Percentiles rank a stretch among this genome's conserved stretches.
Conservation (phyloP, 2,113 vertebrate genomes). For the Morone chrysops region DNA sequence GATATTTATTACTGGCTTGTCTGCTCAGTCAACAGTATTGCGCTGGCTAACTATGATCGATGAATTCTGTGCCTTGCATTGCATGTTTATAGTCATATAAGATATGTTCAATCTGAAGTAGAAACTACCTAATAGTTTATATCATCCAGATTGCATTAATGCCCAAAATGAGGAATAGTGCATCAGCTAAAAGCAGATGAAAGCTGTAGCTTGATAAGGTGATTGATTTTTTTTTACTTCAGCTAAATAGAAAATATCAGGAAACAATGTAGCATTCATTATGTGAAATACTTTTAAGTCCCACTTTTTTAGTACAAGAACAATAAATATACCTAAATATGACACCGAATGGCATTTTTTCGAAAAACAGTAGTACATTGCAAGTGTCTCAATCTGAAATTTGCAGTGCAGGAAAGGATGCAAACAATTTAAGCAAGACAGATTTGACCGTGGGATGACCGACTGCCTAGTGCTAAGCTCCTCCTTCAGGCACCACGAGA, state of each 20-base stretch:
- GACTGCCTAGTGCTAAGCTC: slow-evolving; percentile 24
- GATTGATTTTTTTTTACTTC: neutral
- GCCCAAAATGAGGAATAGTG: slow-evolving; percentile 10
- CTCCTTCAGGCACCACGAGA: slow-evolving; percentile 23
- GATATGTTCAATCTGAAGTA: neutral
- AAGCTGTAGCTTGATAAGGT: neutral
- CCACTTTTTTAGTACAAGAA: neutral
- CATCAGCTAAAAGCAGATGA: neutral
- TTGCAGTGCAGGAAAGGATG: slow-evolving; percentile 15
- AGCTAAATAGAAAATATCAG: slow-evolving; percentile 25
- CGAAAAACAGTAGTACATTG: neutral
- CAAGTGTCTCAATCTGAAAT: neutral
- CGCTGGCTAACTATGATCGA: slow-evolving; percentile 26
- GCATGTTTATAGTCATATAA: slow-evolving; percentile 13
- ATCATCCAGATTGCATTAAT: neutral
- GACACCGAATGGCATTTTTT: neutral
- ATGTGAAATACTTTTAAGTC: neutral
- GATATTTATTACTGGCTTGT: slow-evolving; percentile 38
- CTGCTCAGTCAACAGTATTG: slow-evolving; percentile 19
- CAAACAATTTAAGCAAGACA: slow-evolving; percentile 1
- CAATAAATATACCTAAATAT: neutral
- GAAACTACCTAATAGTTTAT: neutral
- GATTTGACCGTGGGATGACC: slow-evolving; percentile 36
- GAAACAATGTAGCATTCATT: slow-evolving; percentile 18
- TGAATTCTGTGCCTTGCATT: neutral